Percentiles rank a stretch among this genome's conserved stretches.
Conservation (phyloP, 1,140 invertebrate genomes). For the Macrobrachium rosenbergii region DNA sequence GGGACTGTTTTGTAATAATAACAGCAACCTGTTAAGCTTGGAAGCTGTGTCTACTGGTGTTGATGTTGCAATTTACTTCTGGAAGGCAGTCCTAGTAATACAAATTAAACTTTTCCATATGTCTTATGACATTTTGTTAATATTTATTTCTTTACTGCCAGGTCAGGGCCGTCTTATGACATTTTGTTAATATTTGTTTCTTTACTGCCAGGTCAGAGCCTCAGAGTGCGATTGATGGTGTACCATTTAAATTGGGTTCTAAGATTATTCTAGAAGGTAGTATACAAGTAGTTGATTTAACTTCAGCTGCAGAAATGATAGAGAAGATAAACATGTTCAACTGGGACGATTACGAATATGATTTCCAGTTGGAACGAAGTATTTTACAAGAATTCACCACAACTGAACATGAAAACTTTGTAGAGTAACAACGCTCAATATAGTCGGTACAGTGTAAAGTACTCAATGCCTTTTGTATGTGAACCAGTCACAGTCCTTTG, state of each 20-base stretch:
- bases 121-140: too few species aligned
- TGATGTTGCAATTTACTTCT: not conserved
- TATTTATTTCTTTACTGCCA: too few species aligned
- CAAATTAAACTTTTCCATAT: too few species aligned
- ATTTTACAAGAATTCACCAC: slow-evolving; percentile 49
- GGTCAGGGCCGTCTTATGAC: too few species aligned
- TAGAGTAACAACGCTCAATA: not conserved
- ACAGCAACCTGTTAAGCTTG: too few species aligned
- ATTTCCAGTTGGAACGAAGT: slow-evolving; percentile 47
- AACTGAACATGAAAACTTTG: slow-evolving; percentile 12
- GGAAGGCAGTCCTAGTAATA: not conserved
- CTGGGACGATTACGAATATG: slow-evolving; percentile 56
- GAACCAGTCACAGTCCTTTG: too few species aligned
- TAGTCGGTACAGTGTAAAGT: too few species aligned
- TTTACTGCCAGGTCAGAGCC: slow-evolving; percentile 27
- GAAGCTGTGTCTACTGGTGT: not conserved
- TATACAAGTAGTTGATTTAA: not conserved
- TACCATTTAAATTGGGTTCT: slow-evolving; percentile 51
- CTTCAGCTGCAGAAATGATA: slow-evolving; percentile 19
- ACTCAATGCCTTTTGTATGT: too few species aligned
- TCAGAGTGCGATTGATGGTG: slow-evolving; percentile 44
- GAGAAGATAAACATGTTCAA: slow-evolving; percentile 46
- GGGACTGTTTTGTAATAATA: too few species aligned
- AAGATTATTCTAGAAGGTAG: slow-evolving; percentile 35
- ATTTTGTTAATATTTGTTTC: not conserved